phyloP scores from a whole-genome alignment of 2,797 vertebrate genomes.

The Acanthornis magna region DNA sequence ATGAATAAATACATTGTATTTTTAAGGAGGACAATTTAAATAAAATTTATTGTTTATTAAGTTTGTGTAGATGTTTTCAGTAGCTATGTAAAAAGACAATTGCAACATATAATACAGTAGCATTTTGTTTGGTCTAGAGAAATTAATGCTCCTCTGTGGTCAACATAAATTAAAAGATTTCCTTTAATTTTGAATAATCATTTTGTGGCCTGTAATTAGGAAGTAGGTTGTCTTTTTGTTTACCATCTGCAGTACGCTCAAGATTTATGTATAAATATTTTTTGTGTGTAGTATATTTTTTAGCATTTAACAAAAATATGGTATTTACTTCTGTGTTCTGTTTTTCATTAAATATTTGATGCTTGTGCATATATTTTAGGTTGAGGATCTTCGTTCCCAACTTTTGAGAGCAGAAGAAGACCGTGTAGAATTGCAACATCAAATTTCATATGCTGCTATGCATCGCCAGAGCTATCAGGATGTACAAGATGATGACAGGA shows the following conservation, averaged over 20 bases:
- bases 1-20: background rate
- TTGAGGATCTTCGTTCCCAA: conserved; percentile 85
- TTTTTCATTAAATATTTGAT: background rate
- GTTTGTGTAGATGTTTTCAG: background rate
- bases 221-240: background rate
- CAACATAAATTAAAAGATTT: background rate
- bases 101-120: background rate
- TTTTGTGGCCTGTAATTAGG: background rate
- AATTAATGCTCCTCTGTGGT: background rate
- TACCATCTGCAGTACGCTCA: background rate
- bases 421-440: conserved; percentile 78
- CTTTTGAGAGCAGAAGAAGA: conserved; percentile 83
- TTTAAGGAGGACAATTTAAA: background rate
- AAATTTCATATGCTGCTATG: conserved; percentile 69
- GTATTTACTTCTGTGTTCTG: background rate
- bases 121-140: background rate
- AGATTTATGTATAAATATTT: background rate
- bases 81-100: background rate
- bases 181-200: background rate
- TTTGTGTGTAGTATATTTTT: background rate
- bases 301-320: background rate
- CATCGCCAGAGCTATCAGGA: conserved; percentile 70
- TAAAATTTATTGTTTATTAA: background rate
- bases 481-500: conserved; percentile 71
- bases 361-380: conserved; percentile 71